Percentiles rank a stretch among this genome's conserved stretches.
Evolutionary conservation across 2,113 vertebrate genomes (phyloP).

Genomic region (Struthidea cinerea): DNA sequence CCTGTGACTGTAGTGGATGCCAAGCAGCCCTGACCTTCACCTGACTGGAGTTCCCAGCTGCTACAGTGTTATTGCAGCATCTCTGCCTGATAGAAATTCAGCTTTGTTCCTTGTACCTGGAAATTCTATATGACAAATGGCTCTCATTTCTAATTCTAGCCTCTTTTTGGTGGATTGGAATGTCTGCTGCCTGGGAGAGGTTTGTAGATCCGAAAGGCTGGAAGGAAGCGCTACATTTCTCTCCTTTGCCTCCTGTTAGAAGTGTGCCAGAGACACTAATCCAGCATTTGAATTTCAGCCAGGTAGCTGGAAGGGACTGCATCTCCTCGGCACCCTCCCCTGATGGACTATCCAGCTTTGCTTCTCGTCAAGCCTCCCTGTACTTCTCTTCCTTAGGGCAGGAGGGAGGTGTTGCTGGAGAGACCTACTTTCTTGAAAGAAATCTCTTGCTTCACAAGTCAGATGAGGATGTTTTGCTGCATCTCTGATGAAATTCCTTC

Average conservation of each 20-base stretch:
- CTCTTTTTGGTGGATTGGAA: not conserved
- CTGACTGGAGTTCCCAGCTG: not conserved
- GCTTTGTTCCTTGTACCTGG: not conserved
- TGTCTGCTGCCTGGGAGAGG: not conserved
- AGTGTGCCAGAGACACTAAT: not conserved
- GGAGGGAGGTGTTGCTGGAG: not conserved
- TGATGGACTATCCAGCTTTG: not conserved
- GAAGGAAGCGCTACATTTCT: not conserved
- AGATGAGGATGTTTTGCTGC: not conserved
- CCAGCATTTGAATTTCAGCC: slow-evolving; percentile 15
- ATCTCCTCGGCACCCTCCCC: not conserved
- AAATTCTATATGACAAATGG: not conserved
- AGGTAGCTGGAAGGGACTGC: slow-evolving; percentile 6
- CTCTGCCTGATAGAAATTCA: not conserved
- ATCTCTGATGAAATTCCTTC: not conserved
- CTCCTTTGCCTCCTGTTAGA: not conserved
- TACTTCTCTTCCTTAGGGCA: not conserved
- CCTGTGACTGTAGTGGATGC: not conserved
- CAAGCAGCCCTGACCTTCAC: slow-evolving; percentile 2
- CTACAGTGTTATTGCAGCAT: not conserved
- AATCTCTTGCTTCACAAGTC: not conserved
- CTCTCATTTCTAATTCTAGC: not conserved
- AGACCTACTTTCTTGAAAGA: not conserved
- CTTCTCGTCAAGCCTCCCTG: not conserved
- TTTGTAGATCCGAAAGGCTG: not conserved